Base-by-base conservation (phyloP, 2,888 invertebrate species). In the Aporophyla lueneburgensis region DNA sequence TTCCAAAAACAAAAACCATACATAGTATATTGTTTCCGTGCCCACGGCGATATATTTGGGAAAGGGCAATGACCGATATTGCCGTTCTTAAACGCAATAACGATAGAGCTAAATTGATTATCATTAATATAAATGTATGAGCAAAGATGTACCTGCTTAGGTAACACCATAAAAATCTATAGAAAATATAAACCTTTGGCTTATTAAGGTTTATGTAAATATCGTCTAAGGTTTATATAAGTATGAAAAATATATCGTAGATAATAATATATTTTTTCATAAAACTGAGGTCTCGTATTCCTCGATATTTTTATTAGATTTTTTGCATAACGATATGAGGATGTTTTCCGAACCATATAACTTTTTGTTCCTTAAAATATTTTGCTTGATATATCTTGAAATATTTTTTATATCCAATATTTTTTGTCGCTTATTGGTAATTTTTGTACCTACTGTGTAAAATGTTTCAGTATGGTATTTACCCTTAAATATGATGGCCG, bases 281-380 rank as follows among this genome's bases (percentile, higher is more conserved):
- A 84, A 81, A 81, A 81, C 51, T 61, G 56, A 66, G 80, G 68
- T 66, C 69, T 81, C 61, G 49, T 80, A 51, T 80, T 80, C 49
- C 51, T 74, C 53, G 80, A 81, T 80, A 80, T 66, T 81, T 81
- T 80, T 81, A 84, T 81, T 84, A 81, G 81, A 80, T 74, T 81
- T 84, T 80, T 81, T 74, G 56, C 75, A 84, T 84, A 80, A 84
- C 84, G 49, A 43, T 74, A 84, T 67, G 62, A 68, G 70, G 66
- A 80, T 80, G 66, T 80, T 69, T 66, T 51, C 56, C 46, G 81
- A 65, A 70, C 9, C 65, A 69, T 66, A 70, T 73, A 80, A 66
- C 46, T 49, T 67, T 71, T 69, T 61, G 74, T 81, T 84, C 27
- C 56, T 66, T 58, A 53, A 69, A 68, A 80, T 56, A 80, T 61